Evolutionary conservation across 2,113 vertebrate species (phyloP), one percentile per base, ranked within the genome.

Genomic region (Cyphomyrus plagiostoma): DNA sequence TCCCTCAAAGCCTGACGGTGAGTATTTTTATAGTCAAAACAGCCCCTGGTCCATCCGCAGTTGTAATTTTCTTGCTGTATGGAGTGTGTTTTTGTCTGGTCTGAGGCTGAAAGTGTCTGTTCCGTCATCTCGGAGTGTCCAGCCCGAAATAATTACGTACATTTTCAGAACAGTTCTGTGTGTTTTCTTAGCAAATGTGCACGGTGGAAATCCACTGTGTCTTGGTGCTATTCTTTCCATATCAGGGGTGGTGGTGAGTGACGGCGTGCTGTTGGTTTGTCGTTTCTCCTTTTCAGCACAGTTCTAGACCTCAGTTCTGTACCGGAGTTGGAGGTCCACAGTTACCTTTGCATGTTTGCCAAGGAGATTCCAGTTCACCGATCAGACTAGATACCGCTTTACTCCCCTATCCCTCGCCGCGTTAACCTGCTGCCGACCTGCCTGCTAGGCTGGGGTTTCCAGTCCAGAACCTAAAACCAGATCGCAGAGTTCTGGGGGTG

Each of bases 21-120:
- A 89, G 30, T 46, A 15, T 30, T 86, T 66, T 85, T 74, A 17
- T 21, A 89, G 83, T 74, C 83, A 70, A n/a, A 89, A 70, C 85
- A 82, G 58, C 8, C 46, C 39, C 21, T 23, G 49, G n/a, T 74
- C 80, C 86, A 82, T 23, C 7, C 1, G 30, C 74, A 83, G 39
- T 26, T 88, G 89, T 62, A 19, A 82, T 49, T 90, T 90, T 90
- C 86, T 70, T 90, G 86, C 21, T 74, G 70, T 45, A n/a, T 48
- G 58, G 8, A 1, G 50, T 21, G 42, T 88, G 49, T 58, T 53
- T 88, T 35, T 21, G 88, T 77, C 74, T 90, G 39, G 39, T 49
- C 26, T 45, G 26, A 70, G 50, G 66, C 10, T 53, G 50, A 58
- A 49, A 56, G 39, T 39, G 85, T 77, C 5, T 87, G 9, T 17